Base-by-base conservation (phyloP, 2,888 invertebrate species). In the Fissipunctia ypsillon region DNA sequence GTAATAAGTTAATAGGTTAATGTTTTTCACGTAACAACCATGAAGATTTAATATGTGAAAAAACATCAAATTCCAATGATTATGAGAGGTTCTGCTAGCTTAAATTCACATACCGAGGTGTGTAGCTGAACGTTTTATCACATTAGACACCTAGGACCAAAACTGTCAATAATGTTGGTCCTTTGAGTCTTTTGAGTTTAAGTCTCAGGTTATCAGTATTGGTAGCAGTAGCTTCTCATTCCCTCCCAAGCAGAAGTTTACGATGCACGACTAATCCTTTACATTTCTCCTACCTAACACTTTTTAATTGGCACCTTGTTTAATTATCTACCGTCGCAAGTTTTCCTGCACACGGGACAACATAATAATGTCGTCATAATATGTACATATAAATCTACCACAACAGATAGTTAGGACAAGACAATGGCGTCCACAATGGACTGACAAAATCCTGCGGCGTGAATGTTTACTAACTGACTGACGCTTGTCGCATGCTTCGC, bases 381-480 rank as follows among this genome's bases (percentile, higher is more conserved):
- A 28, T 81, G 45, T 63, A 60, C n/a, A n/a, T n/a, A 38, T 50
- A 69, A 14, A 35, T 60, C 25, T 48, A 50, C 41, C 14, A 69
- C 82, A 78, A 52, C 54, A 54, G 50, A 60, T 69, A 83, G 54
- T 69, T 35, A 43, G 63, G 31, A 41, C 56, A 66, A 83, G 25
- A 79, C 80, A 83, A 79, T 80, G 73, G 54, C 45, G 38, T 45
- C 41, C 52, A 79, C 73, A 83, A 83, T 73, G 80, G 73, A 5
- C 35, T 65, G 73, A 73, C 83, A 56, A 79, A 73, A 80, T 63
- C 65, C 45, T 57, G 56, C 48, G 52, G 56, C 43, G 74, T 61
- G 38, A 83, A 83, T 80, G 84, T 80, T 80, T 80, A 80, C 80
- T 66, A 73, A 83, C 80, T 48, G 52, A 79, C 73, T 48, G 52